Base-by-base conservation (phyloP, 2,888 invertebrate species). In the Crossocerus cetratus region DNA sequence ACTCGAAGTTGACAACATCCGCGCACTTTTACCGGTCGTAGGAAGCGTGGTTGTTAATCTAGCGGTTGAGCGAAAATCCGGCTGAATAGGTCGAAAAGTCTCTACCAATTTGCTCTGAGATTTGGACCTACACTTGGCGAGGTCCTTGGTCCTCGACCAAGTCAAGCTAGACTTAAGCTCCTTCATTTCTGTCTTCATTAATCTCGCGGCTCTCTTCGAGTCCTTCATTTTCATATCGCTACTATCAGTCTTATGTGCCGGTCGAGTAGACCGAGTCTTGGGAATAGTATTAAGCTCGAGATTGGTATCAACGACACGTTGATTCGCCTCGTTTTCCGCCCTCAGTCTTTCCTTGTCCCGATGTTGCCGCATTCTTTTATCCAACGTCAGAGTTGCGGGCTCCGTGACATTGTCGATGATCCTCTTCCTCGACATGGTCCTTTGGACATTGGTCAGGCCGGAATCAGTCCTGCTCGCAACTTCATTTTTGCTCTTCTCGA, bases 361-460 rank as follows among this genome's bases (percentile, higher is more conserved):
- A 59, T 74, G 63, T 11, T 23, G 59, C 2, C 57, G 56, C 22
- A 55, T 54, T 22, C 56, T 58, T 5, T 21, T 20, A 32, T 62
- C 64, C 70, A 23, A 16, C 77, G 60, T 70, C 64, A 56, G 66
- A 60, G 78, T 53, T 14, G 58, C 58, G 60, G 16, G 55, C 4
- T 86, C 86, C 42, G 78, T 83, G 14, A 76, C 84, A 54, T 86
- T 88, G 20, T 81, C 83, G 70, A 90, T 87, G 45, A 90, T 90
- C 58, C 87, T 80, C 13, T 83, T 83, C 1, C 90, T 78, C 2
- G 90, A 90, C 77, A 90, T 83, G 42, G 87, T 83, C 20, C 84
- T 81, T 65, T 77, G 81, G 2, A 62, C 63, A 3, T 43, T 43
- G 16, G 70, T 73, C 62, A 69, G 16, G 3, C 72, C 70, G 49